Percentiles rank a stretch among this genome's conserved stretches.
These are phyloP conservation scores for Conger conger DNA, from an alignment of 2,113 vertebrate genomes.

Conservation along the genomic window DNA sequence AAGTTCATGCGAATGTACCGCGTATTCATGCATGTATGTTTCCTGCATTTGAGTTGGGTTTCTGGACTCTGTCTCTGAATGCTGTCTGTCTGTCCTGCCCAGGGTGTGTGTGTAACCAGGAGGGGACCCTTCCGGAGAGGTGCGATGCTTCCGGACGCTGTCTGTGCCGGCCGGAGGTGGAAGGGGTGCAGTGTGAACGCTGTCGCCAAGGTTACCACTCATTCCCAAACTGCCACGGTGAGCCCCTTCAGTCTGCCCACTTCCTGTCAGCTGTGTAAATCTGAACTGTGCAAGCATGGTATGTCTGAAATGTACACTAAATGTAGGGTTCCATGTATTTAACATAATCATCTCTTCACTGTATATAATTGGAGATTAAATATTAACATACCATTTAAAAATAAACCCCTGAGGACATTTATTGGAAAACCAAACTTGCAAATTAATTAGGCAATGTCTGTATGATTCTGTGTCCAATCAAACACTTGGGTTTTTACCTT, in stretches of 20 bases:
- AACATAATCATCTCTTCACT: neutral
- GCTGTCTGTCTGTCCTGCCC: slow-evolving; percentile 19
- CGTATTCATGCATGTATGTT: too few species aligned
- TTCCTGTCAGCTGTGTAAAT: neutral
- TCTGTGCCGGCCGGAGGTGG: slow-evolving; percentile 72
- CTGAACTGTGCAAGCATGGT: neutral
- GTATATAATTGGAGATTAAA: too few species aligned
- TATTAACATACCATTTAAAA: too few species aligned
- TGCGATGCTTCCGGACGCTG: slow-evolving; percentile 76
- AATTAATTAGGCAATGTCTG: too few species aligned
- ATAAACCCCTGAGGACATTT: too few species aligned
- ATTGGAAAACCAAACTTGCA: too few species aligned
- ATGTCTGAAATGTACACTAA: neutral
- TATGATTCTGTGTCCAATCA: too few species aligned
- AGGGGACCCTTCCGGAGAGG: slow-evolving; percentile 64
- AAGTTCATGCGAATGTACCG: neutral
- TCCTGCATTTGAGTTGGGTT: too few species aligned
- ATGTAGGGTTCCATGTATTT: neutral
- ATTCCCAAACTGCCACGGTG: slow-evolving; percentile 81
- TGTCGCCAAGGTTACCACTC: slow-evolving; percentile 74
- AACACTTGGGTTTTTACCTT: too few species aligned
- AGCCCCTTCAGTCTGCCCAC: neutral
- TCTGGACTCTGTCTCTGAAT: neutral
- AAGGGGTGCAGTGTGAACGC: slow-evolving; percentile 73
- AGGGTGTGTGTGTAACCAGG: slow-evolving; percentile 78